These are phyloP conservation scores for Petroica traversi DNA, from an alignment of 2,113 vertebrate species.

Conservation along the genomic window DNA sequence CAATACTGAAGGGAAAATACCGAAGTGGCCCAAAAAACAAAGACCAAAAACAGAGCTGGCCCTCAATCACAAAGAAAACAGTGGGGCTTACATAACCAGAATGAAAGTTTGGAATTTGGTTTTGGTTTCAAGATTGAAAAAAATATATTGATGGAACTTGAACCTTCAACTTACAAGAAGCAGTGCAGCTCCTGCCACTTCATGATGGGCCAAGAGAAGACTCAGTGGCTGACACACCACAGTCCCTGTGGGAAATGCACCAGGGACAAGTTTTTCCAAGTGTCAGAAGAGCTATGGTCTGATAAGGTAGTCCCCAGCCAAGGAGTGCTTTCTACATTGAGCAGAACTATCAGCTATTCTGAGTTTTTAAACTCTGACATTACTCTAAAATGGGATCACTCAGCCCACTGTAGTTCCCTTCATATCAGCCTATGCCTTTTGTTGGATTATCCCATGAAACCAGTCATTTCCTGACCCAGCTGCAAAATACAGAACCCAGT, in stretches of 20 bases:
- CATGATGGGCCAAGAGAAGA: not conserved
- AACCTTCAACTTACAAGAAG: not conserved
- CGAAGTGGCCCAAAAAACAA: not conserved
- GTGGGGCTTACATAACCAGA: not conserved
- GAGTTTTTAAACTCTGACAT: not conserved
- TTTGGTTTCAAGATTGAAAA: not conserved
- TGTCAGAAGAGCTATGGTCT: not conserved
- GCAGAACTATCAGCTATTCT: not conserved
- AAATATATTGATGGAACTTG: not conserved
- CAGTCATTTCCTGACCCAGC: not conserved
- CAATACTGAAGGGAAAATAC: not conserved
- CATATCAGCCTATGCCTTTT: not conserved
- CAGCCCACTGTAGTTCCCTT: not conserved
- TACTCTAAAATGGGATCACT: not conserved
- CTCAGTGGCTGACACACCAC: fast-evolving
- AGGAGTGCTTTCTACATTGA: not conserved
- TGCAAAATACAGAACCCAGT: slow-evolving; percentile 21
- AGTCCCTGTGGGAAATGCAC: not conserved
- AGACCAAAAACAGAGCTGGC: not conserved
- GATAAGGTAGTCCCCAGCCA: not conserved
- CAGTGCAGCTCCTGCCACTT: not conserved
- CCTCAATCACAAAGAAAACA: not conserved
- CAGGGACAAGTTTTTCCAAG: not conserved
- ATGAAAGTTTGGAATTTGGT: not conserved
- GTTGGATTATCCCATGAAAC: not conserved